Evolutionary conservation across 2,888 invertebrate species (phyloP).

Genomic region (Tryphoninae sp.): DNA sequence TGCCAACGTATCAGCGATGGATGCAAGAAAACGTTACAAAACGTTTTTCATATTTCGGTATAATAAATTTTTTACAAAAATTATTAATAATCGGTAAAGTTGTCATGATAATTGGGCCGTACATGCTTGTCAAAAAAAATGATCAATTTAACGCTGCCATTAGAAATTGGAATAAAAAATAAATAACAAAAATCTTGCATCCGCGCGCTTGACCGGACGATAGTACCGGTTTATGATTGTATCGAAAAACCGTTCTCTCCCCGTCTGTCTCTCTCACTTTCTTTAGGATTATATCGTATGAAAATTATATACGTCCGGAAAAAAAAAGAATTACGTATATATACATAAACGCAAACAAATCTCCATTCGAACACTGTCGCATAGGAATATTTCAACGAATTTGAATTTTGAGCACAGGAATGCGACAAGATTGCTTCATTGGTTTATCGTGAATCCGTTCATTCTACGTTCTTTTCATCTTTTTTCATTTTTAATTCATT

Average conservation of each 20-base stretch:
- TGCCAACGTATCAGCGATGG: conserved; percentile 24
- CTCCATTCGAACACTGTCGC: conserved; percentile 44
- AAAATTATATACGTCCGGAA: conserved; percentile 21
- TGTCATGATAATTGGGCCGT: neutral
- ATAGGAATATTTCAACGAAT: conserved; percentile 45
- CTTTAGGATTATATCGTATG: conserved; percentile 20
- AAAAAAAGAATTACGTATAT: conserved; percentile 34
- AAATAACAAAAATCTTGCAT: conserved; percentile 28
- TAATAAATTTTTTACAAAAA: neutral
- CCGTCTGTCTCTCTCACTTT: neutral
- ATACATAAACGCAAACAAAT: conserved; percentile 2
- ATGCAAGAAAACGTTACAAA: conserved; percentile 35
- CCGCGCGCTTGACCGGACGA: conserved; percentile 41
- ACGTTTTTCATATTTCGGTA: neutral
- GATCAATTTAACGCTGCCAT: neutral
- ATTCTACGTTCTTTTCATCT: neutral
- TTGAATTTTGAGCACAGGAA: conserved; percentile 9
- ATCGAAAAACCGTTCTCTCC: conserved; percentile 39
- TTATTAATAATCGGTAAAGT: neutral
- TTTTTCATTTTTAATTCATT: neutral
- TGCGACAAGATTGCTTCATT: neutral
- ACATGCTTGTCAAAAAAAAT: neutral
- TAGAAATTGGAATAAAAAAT: neutral
- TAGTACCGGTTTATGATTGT: conserved; percentile 43
- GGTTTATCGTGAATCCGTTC: neutral